A percentile compares a stretch with the other conserved stretches of the same genome.
Evolutionary conservation across 2,888 invertebrate species (phyloP).

Genomic region (Melipona bicolor): DNA sequence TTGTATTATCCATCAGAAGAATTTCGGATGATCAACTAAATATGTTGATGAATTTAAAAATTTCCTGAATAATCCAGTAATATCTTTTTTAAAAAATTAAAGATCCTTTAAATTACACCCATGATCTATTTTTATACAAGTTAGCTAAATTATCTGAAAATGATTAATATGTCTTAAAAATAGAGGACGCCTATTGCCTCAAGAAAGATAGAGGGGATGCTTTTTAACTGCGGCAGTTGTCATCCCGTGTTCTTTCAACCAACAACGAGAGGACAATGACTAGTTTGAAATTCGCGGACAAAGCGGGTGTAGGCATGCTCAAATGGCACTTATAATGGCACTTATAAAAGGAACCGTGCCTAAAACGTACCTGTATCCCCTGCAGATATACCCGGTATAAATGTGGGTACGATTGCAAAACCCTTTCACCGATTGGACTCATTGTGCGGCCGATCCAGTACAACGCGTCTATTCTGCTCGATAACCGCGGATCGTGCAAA

Average conservation of each 20-base stretch:
- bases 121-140: too few species aligned
- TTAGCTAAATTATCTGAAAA: not conserved
- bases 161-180: constrained; percentile 32
- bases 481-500: constrained; percentile 64
- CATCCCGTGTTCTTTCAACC: constrained; percentile 63
- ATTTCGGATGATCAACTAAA: too few species aligned
- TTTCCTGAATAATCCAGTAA: too few species aligned
- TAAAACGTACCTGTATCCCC: constrained; percentile 59
- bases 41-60: too few species aligned
- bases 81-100: too few species aligned
- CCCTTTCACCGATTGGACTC: constrained; percentile 62
- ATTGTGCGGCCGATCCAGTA: constrained; percentile 58
- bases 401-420: constrained; percentile 63
- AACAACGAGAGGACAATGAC: constrained; percentile 69
- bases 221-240: constrained; percentile 57
- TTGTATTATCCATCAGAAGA: too few species aligned
- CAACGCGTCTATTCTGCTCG: constrained; percentile 59
- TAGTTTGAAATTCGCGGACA: constrained; percentile 64
- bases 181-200: constrained; percentile 2
- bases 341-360: constrained; percentile 51
- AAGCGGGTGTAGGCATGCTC: constrained; percentile 59
- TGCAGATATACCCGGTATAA: constrained; percentile 44
- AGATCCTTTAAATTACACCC: too few species aligned
- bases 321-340: constrained; percentile 64
- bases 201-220: constrained; percentile 15